These are phyloP conservation scores for Hedychridium roseum DNA, from an alignment of 2,888 invertebrate species.

Conservation along the genomic window DNA sequence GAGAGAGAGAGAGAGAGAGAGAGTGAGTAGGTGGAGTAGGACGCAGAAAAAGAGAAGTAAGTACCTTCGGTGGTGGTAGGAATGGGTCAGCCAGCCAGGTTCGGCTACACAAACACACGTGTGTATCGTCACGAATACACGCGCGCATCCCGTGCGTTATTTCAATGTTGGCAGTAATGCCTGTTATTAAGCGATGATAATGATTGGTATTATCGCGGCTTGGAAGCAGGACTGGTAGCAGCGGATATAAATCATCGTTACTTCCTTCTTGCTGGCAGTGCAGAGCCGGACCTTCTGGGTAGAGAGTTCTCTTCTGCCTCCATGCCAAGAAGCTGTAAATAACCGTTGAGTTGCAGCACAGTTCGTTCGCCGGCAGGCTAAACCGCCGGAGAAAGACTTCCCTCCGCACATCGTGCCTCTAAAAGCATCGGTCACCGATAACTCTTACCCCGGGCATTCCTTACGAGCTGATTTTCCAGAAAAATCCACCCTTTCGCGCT, in stretches of 20 bases:
- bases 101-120: constrained; percentile 32
- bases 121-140: constrained; percentile 6
- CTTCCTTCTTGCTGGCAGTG: constrained; percentile 61
- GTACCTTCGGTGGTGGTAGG: constrained; percentile 35
- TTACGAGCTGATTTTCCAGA: not conserved
- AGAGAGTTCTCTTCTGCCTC: constrained; percentile 48
- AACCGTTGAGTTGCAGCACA: constrained; percentile 48
- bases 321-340: constrained; percentile 62
- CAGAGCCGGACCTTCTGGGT: constrained; percentile 31
- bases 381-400: constrained; percentile 10
- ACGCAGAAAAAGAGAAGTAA: constrained; percentile 14
- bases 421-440: no score
- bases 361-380: no score
- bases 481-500: not conserved
- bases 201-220: constrained; percentile 65
- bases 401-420: no score
- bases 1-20: constrained; percentile 6
- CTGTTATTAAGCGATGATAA: constrained; percentile 65
- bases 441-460: no score
- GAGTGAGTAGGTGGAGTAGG: constrained; percentile 2
- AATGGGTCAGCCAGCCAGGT: constrained; percentile 50
- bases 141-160: constrained; percentile 51
- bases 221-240: constrained; percentile 63
- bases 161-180: constrained; percentile 65
- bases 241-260: constrained; percentile 64